phyloP scores from a whole-genome alignment of 2,113 vertebrate genomes.

The Gavialis gangeticus region DNA sequence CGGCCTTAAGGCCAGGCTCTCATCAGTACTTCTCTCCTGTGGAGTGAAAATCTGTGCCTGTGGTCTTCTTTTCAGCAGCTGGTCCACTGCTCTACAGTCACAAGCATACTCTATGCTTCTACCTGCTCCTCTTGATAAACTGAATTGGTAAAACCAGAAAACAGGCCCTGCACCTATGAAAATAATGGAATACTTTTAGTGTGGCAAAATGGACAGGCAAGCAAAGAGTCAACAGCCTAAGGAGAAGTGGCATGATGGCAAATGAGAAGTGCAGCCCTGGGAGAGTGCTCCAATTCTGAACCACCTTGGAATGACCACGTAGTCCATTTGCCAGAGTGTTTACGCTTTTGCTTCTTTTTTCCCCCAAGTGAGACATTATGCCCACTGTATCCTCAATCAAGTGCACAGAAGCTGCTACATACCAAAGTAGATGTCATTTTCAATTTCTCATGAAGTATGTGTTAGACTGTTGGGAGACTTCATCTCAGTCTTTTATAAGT shows the following conservation, averaged over 20 bases:
- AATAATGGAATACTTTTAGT: accelerated
- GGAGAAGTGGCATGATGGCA: background rate
- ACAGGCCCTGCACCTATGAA: background rate
- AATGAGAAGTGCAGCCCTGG: constrained; percentile 35
- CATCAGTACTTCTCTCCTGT: background rate
- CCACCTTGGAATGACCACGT: constrained; percentile 11
- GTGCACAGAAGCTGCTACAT: accelerated
- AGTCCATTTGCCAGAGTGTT: constrained; percentile 14
- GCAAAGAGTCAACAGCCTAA: background rate
- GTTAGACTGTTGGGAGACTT: background rate
- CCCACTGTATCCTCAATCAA: background rate
- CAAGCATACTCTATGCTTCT: background rate
- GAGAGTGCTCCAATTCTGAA: background rate
- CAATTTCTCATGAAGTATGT: constrained; percentile 2
- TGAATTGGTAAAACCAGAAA: background rate
- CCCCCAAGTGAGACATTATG: background rate
- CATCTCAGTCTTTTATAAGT: background rate
- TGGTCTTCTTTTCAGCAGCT: background rate
- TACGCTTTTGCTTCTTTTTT: background rate
- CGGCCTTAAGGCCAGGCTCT: background rate
- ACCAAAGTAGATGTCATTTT: background rate
- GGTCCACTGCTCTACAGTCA: background rate
- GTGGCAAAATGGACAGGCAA: background rate
- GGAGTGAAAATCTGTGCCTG: background rate
- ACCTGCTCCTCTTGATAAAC: background rate